Percentiles rank a stretch among this genome's conserved stretches.
Evolutionary conservation across 1,140 invertebrate species (phyloP).

Genomic region (Eufriesea mexicana): DNA sequence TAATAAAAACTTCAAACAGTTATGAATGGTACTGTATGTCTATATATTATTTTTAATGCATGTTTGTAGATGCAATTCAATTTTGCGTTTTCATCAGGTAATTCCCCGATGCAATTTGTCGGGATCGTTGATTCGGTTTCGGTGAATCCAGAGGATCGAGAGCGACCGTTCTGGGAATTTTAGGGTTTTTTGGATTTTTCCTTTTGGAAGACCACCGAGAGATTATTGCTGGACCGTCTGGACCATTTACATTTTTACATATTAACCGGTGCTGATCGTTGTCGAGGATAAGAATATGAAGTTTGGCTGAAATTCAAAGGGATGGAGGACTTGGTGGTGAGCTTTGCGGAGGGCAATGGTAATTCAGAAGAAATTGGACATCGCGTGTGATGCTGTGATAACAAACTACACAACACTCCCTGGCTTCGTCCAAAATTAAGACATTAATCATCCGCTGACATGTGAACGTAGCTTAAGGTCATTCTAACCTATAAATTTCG

Average conservation of each 20-base stretch:
- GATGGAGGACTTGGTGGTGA: background rate
- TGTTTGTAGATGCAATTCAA: background rate
- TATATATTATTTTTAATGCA: background rate
- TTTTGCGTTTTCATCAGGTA: background rate
- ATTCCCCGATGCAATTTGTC: slow-evolving; percentile 2
- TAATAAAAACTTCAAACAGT: no score
- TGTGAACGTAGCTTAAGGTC: no score
- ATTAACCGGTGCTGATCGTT: slow-evolving; percentile 24
- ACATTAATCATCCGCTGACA: no score
- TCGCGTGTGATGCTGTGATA: background rate
- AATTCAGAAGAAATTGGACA: no score
- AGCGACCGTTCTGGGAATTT: slow-evolving; percentile 11
- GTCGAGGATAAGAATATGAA: background rate
- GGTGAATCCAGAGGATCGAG: background rate
- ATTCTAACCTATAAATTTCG: no score
- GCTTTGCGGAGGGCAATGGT: background rate
- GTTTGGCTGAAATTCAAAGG: background rate
- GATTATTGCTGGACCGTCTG: slow-evolving; percentile 5
- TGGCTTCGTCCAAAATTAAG: no score
- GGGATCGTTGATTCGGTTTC: slow-evolving; percentile 3
- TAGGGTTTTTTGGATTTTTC: background rate
- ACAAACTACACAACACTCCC: no score
- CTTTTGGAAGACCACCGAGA: background rate
- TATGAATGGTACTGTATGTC: no score
- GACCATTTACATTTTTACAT: slow-evolving; percentile 49